A percentile compares a stretch with the other conserved stretches of the same genome.
Evolutionary conservation across 1,140 invertebrate species (phyloP).

Genomic region (Centruroides vittatus): DNA sequence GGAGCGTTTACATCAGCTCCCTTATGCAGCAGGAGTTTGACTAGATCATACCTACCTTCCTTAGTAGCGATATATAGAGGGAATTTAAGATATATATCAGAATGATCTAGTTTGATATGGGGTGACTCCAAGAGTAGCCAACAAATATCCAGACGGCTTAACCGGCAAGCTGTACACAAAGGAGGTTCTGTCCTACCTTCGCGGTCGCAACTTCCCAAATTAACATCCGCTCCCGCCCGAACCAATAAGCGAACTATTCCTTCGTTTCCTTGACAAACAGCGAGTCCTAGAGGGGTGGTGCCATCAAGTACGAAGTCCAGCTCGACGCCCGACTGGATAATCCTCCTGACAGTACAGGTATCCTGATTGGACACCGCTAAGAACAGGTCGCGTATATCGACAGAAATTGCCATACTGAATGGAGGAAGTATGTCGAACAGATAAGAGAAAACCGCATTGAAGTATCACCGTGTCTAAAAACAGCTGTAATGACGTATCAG

Average conservation of each 20-base stretch:
- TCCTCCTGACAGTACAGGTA: background rate
- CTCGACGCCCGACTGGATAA: constrained; percentile 1
- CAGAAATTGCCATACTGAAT: too few species aligned
- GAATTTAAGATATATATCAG: constrained; percentile 15
- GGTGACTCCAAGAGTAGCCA: constrained; percentile 15
- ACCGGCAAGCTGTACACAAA: constrained; percentile 22
- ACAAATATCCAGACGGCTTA: constrained; percentile 20
- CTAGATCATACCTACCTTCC: constrained; percentile 8
- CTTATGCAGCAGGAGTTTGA: constrained; percentile 13
- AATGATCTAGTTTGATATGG: constrained; percentile 18
- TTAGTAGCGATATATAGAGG: constrained; percentile 18
- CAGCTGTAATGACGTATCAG: too few species aligned
- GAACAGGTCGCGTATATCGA: too few species aligned
- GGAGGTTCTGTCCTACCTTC: constrained; percentile 17
- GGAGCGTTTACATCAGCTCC: constrained; percentile 7
- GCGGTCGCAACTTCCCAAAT: constrained; percentile 14
- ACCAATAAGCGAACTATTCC: constrained; percentile 22
- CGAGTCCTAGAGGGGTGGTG: constrained; percentile 24
- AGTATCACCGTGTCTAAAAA: too few species aligned
- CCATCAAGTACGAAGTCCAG: constrained; percentile 15
- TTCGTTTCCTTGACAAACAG: constrained; percentile 21
- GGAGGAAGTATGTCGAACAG: too few species aligned
- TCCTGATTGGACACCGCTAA: too few species aligned
- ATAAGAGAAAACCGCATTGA: too few species aligned
- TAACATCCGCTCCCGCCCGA: constrained; percentile 20